phyloP scores from a whole-genome alignment of 2,888 invertebrate species.

The Campoletis raptor region DNA sequence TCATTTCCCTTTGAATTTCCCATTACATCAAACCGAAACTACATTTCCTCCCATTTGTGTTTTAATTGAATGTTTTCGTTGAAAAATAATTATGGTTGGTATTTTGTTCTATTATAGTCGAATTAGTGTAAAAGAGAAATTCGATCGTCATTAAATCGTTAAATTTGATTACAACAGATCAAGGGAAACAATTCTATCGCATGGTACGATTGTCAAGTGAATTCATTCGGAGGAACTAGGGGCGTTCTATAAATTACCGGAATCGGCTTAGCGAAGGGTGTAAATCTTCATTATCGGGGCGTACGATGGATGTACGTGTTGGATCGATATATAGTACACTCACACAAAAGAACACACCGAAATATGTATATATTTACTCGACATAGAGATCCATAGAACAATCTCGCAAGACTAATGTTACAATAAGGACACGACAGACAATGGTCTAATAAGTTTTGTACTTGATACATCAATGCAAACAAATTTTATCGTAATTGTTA shows the following conservation, averaged over 20 bases:
- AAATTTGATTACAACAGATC: conserved; percentile 22
- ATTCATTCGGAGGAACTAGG: conserved; percentile 16
- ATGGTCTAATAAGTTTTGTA: not conserved
- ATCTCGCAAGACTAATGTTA: not conserved
- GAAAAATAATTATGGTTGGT: not conserved
- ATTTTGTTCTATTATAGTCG: not conserved
- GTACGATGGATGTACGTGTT: conserved; percentile 27
- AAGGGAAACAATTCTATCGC: conserved; percentile 9
- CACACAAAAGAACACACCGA: not conserved
- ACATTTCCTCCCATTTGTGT: not conserved
- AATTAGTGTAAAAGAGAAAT: not conserved
- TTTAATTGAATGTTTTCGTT: not conserved
- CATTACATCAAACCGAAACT: not conserved
- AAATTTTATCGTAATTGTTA: not conserved
- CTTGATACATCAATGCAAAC: not conserved
- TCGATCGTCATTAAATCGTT: too few species aligned
- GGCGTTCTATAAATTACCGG: conserved; percentile 45
- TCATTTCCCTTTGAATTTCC: not conserved
- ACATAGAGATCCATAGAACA: conserved; percentile 12
- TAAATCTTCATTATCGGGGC: conserved; percentile 63
- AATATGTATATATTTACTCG: not conserved
- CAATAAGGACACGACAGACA: not conserved
- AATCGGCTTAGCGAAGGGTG: conserved; percentile 71
- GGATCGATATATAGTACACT: conserved; percentile 13
- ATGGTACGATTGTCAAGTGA: conserved; percentile 40